Evolutionary conservation across 2,797 vertebrate species (phyloP).

Genomic region (Sebastes kiyomatsui): DNA sequence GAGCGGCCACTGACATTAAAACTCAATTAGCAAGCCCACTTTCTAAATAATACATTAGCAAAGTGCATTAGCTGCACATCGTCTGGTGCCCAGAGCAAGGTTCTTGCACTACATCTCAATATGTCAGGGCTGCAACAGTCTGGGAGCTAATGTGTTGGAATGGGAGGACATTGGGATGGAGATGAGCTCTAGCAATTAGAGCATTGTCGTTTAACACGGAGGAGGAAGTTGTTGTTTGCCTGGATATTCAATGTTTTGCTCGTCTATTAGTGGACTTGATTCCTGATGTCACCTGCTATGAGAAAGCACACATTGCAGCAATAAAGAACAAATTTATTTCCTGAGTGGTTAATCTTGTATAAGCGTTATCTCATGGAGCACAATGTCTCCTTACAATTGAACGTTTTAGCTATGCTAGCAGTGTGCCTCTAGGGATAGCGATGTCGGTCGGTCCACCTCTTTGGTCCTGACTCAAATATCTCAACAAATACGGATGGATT

Average conservation of each 20-base stretch:
- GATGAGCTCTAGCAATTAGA: slow-evolving; percentile 56
- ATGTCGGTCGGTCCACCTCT: background rate
- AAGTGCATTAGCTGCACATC: slow-evolving; percentile 80
- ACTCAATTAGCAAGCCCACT: slow-evolving; percentile 83
- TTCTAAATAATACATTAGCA: slow-evolving; percentile 86
- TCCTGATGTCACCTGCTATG: slow-evolving; percentile 6
- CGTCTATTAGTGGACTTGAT: background rate
- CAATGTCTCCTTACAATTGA: background rate
- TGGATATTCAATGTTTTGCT: background rate
- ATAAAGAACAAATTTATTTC: background rate
- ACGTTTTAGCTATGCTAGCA: background rate
- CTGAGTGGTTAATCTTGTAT: background rate
- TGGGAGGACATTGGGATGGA: slow-evolving; percentile 54
- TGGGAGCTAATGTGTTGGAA: slow-evolving; percentile 64
- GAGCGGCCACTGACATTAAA: slow-evolving; percentile 85
- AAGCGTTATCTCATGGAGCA: background rate
- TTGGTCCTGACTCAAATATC: background rate
- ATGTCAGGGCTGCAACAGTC: slow-evolving; percentile 73
- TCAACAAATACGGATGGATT: background rate
- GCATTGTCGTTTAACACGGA: slow-evolving; percentile 45
- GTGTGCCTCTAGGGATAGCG: background rate
- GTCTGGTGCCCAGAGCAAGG: slow-evolving; percentile 67
- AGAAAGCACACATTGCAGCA: background rate
- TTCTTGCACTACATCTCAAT: slow-evolving; percentile 74
- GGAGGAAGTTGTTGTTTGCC: slow-evolving; percentile 1